Percentiles rank a stretch among this genome's conserved stretches.
These are phyloP conservation scores for Nematolebias whitei DNA, from an alignment of 2,113 vertebrate species.

Conservation along the genomic window DNA sequence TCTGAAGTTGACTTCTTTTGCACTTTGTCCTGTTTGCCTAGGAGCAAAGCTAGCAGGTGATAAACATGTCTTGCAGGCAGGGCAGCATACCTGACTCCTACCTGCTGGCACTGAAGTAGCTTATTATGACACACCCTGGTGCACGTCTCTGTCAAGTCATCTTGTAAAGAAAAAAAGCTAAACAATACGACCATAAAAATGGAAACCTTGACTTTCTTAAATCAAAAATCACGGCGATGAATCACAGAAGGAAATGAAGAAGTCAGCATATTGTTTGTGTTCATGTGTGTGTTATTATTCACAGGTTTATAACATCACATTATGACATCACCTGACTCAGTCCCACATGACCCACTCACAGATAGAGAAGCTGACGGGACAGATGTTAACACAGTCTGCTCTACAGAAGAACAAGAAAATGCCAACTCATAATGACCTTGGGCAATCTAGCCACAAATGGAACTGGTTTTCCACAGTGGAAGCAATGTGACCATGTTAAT, in stretches of 20 bases:
- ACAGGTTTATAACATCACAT: background rate
- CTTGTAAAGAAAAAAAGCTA: background rate
- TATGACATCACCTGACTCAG: constrained; percentile 38
- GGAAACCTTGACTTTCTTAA: background rate
- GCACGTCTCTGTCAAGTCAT: background rate
- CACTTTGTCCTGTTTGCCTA: background rate
- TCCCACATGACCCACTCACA: constrained; percentile 36
- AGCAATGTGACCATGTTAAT: constrained; percentile 14
- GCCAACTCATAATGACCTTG: constrained; percentile 12
- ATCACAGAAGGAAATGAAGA: constrained; percentile 23
- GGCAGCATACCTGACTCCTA: constrained; percentile 11
- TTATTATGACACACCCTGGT: constrained; percentile 18
- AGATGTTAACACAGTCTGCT: constrained; percentile 17
- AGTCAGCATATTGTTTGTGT: constrained; percentile 28
- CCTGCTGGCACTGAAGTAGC: constrained; percentile 14
- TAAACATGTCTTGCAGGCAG: background rate
- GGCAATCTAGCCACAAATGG: background rate
- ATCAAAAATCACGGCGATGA: constrained; percentile 16
- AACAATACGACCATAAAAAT: background rate
- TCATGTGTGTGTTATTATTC: constrained; percentile 24
- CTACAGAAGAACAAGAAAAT: background rate
- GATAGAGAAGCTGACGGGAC: constrained; percentile 51
- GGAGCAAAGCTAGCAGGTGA: background rate
- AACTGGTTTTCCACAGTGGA: constrained; percentile 29
- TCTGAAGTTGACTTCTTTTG: background rate